Base-by-base conservation (phyloP, 2,797 vertebrate genomes). In the Acrocephalus scirpaceus region DNA sequence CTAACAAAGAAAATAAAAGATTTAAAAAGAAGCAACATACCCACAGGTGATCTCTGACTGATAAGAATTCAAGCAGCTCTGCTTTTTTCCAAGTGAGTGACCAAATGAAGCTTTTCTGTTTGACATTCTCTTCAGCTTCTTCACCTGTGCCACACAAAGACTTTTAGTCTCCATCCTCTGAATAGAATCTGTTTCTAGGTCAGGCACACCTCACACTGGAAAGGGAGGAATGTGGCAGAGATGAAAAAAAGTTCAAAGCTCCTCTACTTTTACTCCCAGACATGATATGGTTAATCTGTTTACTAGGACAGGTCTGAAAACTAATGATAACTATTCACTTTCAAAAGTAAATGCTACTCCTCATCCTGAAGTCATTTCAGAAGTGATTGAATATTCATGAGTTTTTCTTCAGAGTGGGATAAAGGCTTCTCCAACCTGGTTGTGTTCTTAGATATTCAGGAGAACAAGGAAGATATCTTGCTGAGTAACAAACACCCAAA, bases 141-240 rank as follows among this genome's bases (percentile, higher is more conserved):
- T 83, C 16, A 80, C 89, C 65, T 91, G 40, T 45, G 48, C 62
- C 60, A 42, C 60, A 91, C 56, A 95, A 92, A 92, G 76, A 78
- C 61, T 90, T 76, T 56, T 29, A 53, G 73, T 71, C 36, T 90
- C 36, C 27, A 23, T 81, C 14, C 11, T 74, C 50, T 67, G 64
- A 93, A 70, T 67, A 78, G 70, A 77, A 64, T 1, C 3, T 67
- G 19, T 86, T 86, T 96, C 60, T 93, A 86, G 79, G 82, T 90
- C 90, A 96, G 60, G 51, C 14, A 57, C 38, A 82, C 25, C 62
- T 90, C 62, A 38, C 23, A 13, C 14, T 75, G 76, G 57, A 86
- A 83, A 72, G 20, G 21, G 56, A 84, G 36, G 81, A 34, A 38
- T 70, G 57, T 72, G 44, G 12, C 23, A 69, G 42, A 45, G 29